Evolutionary conservation across 2,113 vertebrate species (phyloP), one percentile per base, ranked within the genome.

Genomic region (Semicossyphus pulcher): DNA sequence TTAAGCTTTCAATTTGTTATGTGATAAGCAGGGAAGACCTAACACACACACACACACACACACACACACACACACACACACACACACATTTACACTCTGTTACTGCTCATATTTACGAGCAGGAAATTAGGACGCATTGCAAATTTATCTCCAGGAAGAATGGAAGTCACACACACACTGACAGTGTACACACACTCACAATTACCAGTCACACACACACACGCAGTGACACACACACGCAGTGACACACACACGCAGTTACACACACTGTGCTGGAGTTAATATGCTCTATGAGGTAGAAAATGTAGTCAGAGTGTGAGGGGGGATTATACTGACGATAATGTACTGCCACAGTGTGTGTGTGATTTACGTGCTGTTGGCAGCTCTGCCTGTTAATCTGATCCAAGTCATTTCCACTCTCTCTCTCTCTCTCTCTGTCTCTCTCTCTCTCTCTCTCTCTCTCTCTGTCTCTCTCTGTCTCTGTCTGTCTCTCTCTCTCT

Each of bases 231-330:
- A 71, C 53, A 60, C 41, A 18, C 75, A 62, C 67, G 57, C 44
- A 70, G 23, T 23, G 57, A 44, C 69, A 53, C 25, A 54, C 48
- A 21, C 72, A 31, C 44, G 49, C 48, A 18, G 14, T 21, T 5
- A 64, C 51, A 58, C 70, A 73, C 34, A 36, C 88, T 28, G 45
- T 47, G 48, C 28, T 25, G 48, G 65, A 84, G 87, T 88, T 86
- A 82, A 84, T 85, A 15, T 75, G 84, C 84, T 86, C 81, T 78
- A 67, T 89, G 87, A 83, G 73, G 79, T 84, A 85, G 87, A 88
- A 88, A 84, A 88, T 86, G 74, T 76, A 72, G 74, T 81, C 59
- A 5, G 26, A 63, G 68, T 54, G 72, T 80, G 72, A 81, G 57
- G 45, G 81, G 21, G 68, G 79, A 66, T 88, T 81, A 78, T 49